Base-by-base conservation (phyloP, 2,113 vertebrate species). In the Pachypanchax playfairii region DNA sequence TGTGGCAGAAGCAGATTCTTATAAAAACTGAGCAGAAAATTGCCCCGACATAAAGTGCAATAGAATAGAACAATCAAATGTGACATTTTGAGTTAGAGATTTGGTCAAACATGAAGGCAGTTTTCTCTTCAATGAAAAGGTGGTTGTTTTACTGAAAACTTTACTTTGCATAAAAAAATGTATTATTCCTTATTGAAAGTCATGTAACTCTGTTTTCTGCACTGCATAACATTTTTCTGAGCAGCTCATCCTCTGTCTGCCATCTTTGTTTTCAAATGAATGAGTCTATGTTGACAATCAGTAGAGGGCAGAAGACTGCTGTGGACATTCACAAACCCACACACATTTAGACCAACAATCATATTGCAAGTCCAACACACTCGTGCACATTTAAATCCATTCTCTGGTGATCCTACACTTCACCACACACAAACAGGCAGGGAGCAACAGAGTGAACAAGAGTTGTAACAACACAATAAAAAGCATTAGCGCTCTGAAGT, bases 251-350 rank as follows among this genome's bases (percentile, higher is more conserved):
- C 18, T 46, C 26, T 49, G 41, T 42, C 29, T 54, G 50, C 18
- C 50, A 38, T 51, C 9, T 22, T 17, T 15, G 0, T 57, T 14
- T 58, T 54, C 18, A 3, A 26, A 15, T 15, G 13, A 46, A 28
- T 3, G 29, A 39, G 21, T 50, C 28, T 54, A 17, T 44, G 5
- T 25, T 53, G 26, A 29, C 18, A 71, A 55, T 73, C 73, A 77
- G 73, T 33, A 71, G 64, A 73, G 74, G 59, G 74, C 66, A 78
- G 74, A 43, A 69, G 55, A 59, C 47, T 70, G 51, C 53, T 70
- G 42, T 48, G 18, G 14, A 70, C 42, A 36, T 12, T 59, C 52
- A 55, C 44, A 52, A n/a, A n/a, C n/a, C n/a, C n/a, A n/a, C 39
- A 52, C 24, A 28, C 25, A 49, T 20, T 25, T 29, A 24, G 33